Evolutionary conservation across 2,797 vertebrate genomes (phyloP).

Genomic region (Sphenopsis melanotis): DNA sequence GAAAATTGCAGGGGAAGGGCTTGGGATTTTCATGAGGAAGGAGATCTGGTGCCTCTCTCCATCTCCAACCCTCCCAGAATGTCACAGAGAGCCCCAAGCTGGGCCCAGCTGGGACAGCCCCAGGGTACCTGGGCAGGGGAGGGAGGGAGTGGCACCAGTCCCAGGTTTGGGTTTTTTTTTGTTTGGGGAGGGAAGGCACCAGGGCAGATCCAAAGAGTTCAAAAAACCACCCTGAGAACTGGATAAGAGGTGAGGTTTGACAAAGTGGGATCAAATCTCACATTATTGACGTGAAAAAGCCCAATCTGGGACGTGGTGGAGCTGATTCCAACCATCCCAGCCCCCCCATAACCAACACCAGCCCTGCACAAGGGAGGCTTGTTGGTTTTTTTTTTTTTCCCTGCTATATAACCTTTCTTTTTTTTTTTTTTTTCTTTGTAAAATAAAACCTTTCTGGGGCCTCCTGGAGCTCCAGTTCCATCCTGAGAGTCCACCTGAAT

Average conservation of each 20-base stretch:
- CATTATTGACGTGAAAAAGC: rapidly evolving
- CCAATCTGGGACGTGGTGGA: rapidly evolving
- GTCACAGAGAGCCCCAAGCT: rapidly evolving
- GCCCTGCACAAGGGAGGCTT: neutral
- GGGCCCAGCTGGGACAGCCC: no score
- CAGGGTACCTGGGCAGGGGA: neutral
- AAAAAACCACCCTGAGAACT: rapidly evolving
- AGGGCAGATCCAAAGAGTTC: neutral
- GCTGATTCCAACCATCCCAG: neutral
- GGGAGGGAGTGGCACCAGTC: neutral
- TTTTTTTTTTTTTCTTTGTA: neutral
- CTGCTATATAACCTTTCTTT: neutral
- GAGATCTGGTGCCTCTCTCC: rapidly evolving
- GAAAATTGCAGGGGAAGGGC: rapidly evolving
- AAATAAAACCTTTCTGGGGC: neutral
- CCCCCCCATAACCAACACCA: neutral
- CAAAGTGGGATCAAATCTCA: neutral
- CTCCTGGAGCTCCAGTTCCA: neutral
- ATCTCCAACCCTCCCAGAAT: rapidly evolving
- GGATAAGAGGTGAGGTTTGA: neutral
- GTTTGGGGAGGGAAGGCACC: neutral
- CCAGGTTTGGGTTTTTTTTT: rapidly evolving
- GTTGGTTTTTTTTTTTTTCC: neutral
- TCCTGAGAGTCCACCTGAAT: neutral
- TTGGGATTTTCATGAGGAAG: neutral